Evolutionary conservation across 2,888 invertebrate species (phyloP).

Genomic region (Dynastes tityus): DNA sequence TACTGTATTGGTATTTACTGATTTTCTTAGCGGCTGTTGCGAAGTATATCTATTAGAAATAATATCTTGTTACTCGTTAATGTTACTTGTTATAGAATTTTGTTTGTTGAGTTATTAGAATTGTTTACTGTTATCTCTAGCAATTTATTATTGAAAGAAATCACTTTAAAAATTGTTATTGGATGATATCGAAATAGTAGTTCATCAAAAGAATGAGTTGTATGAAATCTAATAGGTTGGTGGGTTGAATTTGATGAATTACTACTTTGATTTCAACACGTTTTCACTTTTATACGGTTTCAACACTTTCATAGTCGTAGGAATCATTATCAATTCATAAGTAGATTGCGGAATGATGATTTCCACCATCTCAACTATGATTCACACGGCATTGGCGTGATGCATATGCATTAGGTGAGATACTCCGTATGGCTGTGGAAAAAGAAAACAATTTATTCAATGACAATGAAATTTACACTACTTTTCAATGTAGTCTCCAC

Average conservation of each 20-base stretch:
- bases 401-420: too few species aligned
- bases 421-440: too few species aligned
- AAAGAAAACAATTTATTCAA: too few species aligned
- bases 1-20: conserved; percentile 64
- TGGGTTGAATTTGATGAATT: not conserved
- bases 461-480: too few species aligned
- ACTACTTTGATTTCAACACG: not conserved
- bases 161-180: not conserved
- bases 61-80: not conserved
- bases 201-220: not conserved
- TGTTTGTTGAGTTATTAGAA: conserved; percentile 6
- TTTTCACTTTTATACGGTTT: too few species aligned
- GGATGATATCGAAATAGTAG: not conserved
- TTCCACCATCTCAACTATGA: too few species aligned
- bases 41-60: conserved; percentile 64
- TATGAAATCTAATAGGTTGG: not conserved
- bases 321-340: too few species aligned
- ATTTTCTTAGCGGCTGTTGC: conserved; percentile 69
- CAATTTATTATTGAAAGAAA: not conserved
- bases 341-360: too few species aligned
- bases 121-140: not conserved
- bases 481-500: too few species aligned
- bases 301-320: too few species aligned
- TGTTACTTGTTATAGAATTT: not conserved
- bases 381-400: too few species aligned